Base-by-base conservation (phyloP, 2,113 vertebrate genomes). In the Brachypteracias leptosomus region DNA sequence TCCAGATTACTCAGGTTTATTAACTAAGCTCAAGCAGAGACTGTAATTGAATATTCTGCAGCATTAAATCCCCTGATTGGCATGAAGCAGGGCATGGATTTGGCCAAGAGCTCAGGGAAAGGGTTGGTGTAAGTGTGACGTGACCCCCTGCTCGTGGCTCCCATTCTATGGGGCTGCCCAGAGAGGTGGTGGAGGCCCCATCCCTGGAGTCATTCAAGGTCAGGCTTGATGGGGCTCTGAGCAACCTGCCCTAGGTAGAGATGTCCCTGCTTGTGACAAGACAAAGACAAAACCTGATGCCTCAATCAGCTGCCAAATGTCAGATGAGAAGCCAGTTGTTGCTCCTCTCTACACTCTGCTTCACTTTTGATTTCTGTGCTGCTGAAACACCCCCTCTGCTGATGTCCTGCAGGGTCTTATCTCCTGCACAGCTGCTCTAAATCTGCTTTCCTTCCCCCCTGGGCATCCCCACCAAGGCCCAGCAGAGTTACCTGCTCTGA, bases 301-400 rank as follows among this genome's bases (percentile, higher is more conserved):
- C 40, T 22, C 57, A 52, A 67, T 38, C 47, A 35, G 59, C 38
- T 59, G 72, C 44, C 61, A 68, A 33, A 61, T n/a, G 8, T 31
- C 61, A 54, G 24, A 57, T 17, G 6, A 89, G 72, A 81, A 88
- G 61, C 52, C 63, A 71, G 4, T 26, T 70, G 51, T 24, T 36
- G 22, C 38, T 36, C 40, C 38, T 58, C 62, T 24, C 9, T 35
- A 52, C 17, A 68, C 97, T 96, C 98, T 85, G 98, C 98, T 92
- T 40, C 67, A 95, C 85, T 97, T 98, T 55, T 96, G 97, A 77
- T 98, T 92, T 47, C 97, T 90, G 97, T 55, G 90, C 96, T 3
- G 95, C 57, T 38, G 94, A 62, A n/a, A 73, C 33, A 75, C 95
- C 98, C 80, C 98, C 98, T 68, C 93, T 46, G 9, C 3, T 88